Evolutionary conservation across 2,888 invertebrate species (phyloP).

Genomic region (Mimas tiliae): DNA sequence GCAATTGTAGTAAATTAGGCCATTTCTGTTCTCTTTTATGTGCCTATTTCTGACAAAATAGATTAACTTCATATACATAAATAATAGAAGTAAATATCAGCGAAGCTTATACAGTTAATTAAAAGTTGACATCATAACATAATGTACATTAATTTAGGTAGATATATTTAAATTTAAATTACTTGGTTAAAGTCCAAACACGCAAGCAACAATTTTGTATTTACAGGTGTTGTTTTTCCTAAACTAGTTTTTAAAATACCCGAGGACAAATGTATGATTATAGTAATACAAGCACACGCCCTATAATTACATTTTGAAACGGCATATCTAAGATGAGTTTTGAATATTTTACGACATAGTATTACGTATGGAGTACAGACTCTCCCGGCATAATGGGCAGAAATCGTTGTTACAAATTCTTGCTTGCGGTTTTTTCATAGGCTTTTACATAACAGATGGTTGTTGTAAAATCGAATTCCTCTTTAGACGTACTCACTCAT

Average conservation of each 20-base stretch:
- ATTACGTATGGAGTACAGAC: slow-evolving; percentile 7
- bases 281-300: slow-evolving; percentile 12
- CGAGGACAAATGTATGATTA: slow-evolving; percentile 21
- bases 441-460: slow-evolving; percentile 46
- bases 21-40: slow-evolving; percentile 7
- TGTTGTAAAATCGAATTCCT: slow-evolving; percentile 50
- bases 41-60: not conserved
- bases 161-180: not conserved
- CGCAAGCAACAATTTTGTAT: slow-evolving; percentile 14
- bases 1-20: not conserved
- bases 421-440: slow-evolving; percentile 35
- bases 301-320: slow-evolving; percentile 22
- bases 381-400: slow-evolving; percentile 4
- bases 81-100: not conserved
- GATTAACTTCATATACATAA: not conserved
- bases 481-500: slow-evolving; percentile 43
- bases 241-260: slow-evolving; percentile 4
- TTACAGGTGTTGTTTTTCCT: slow-evolving; percentile 18
- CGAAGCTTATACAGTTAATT: no score
- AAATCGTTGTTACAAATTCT: slow-evolving; percentile 38
- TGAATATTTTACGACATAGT: slow-evolving; percentile 20
- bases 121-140: not conserved
- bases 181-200: slow-evolving; percentile 1
- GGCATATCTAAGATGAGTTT: slow-evolving; percentile 16
- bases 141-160: not conserved